These are phyloP conservation scores for Tetanocera ferruginea DNA, from an alignment of 2,888 invertebrate species.

Conservation along the genomic window DNA sequence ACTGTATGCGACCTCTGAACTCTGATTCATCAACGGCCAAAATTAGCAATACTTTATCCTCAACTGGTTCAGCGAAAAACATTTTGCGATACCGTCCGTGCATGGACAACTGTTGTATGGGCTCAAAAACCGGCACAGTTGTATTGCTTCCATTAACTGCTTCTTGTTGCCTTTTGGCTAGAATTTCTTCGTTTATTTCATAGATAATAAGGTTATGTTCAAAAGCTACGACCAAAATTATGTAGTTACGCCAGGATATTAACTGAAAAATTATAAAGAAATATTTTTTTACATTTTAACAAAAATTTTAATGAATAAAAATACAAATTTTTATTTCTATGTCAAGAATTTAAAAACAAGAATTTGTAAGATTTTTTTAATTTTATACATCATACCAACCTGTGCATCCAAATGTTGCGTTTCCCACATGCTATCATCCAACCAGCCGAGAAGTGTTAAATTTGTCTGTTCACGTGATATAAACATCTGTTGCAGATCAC, in stretches of 20 bases:
- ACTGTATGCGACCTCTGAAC: slow-evolving; percentile 54
- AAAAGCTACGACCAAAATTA: slow-evolving; percentile 58
- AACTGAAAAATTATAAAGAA: slow-evolving; percentile 44
- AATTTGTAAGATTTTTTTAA: no score
- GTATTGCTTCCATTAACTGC: slow-evolving; percentile 39
- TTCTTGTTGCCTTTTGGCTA: slow-evolving; percentile 44
- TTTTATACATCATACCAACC: slow-evolving; percentile 44
- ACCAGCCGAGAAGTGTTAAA: slow-evolving; percentile 56
- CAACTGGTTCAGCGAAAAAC: slow-evolving; percentile 53
- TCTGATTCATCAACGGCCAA: slow-evolving; percentile 56
- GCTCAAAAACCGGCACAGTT: slow-evolving; percentile 51
- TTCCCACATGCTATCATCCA: slow-evolving; percentile 54
- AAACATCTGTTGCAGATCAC: slow-evolving; percentile 59
- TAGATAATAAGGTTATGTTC: slow-evolving; percentile 61
- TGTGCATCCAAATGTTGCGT: slow-evolving; percentile 52
- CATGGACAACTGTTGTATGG: slow-evolving; percentile 61
- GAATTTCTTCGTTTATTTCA: slow-evolving; percentile 54
- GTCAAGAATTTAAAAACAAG: no score
- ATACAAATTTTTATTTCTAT: no score
- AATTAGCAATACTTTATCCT: slow-evolving; percentile 56
- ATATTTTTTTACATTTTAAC: no score
- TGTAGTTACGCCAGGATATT: slow-evolving; percentile 59
- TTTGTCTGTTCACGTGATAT: slow-evolving; percentile 55
- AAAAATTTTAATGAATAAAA: no score
- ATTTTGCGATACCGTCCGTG: slow-evolving; percentile 55